These are phyloP conservation scores for Octopus sinensis DNA, from an alignment of 1,140 invertebrate genomes.

Conservation along the genomic window DNA sequence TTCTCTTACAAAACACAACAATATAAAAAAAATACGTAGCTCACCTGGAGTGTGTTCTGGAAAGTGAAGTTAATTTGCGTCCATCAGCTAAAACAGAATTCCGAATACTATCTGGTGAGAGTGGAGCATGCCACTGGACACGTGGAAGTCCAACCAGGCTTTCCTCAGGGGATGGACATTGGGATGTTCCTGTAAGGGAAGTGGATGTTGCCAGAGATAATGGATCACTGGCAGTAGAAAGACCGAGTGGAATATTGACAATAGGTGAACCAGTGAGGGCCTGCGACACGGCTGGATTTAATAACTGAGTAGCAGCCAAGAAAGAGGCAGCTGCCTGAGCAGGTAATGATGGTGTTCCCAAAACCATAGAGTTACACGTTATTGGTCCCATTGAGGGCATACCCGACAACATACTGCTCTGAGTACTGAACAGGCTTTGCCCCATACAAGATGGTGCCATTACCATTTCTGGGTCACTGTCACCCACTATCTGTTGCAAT, in stretches of 20 bases:
- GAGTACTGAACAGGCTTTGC: slow-evolving; percentile 4
- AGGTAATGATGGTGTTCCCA: slow-evolving; percentile 9
- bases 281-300: slow-evolving; percentile 4
- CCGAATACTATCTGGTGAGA: slow-evolving; percentile 16
- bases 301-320: not conserved
- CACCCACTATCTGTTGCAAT: not conserved
- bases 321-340: slow-evolving; percentile 8
- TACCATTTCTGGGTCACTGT: slow-evolving; percentile 4
- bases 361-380: slow-evolving; percentile 8
- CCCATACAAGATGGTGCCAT: not conserved
- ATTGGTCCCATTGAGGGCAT: slow-evolving; percentile 11
- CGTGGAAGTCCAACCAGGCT: slow-evolving; percentile 36
- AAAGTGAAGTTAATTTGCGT: slow-evolving; percentile 50
- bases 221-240: not conserved
- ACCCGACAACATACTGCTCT: slow-evolving; percentile 1
- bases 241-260: slow-evolving; percentile 15
- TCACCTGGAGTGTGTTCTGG: slow-evolving; percentile 53
- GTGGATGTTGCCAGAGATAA: not conserved
- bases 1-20: too few relatives aligned
- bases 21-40: not conserved
- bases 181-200: slow-evolving; percentile 6
- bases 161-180: slow-evolving; percentile 23
- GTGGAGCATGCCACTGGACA: slow-evolving; percentile 36
- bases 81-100: slow-evolving; percentile 34
- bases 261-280: slow-evolving; percentile 10